Evolutionary conservation across 2,888 invertebrate species (phyloP), one percentile per base, ranked within the genome.

Genomic region (Athetis lepigone): DNA sequence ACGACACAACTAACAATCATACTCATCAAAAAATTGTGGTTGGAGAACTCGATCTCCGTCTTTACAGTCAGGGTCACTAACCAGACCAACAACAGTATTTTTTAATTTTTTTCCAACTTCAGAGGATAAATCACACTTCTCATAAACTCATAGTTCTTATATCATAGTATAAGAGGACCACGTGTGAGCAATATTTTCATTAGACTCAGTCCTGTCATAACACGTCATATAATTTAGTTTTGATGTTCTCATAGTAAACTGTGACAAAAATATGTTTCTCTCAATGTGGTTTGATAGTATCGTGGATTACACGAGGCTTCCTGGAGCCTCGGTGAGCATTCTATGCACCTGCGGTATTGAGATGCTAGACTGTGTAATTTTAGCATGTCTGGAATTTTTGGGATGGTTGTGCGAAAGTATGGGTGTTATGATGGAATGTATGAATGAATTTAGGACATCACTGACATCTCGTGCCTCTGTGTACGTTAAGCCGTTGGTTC

Each of bases 121-220:
- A 9, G 11, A 6, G 3, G 9, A 23, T 7, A 4, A 7, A n/a
- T n/a, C n/a, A n/a, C n/a, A n/a, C n/a, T n/a, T n/a, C 13, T 42
- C 19, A 21, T 58, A 57, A 57, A 52, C 40, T 50, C 13, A 8
- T 9, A 46, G 37, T 49, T 21, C 36, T 21, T 19, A 33, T n/a
- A n/a, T n/a, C n/a, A n/a, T 16, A 7, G 18, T 7, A 3, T n/a
- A 13, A 8, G 13, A n/a, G 8, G 16, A 50, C 33, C 64, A 77
- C 61, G 75, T 76, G 70, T 33, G 25, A 25, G 59, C 29, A 52
- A 75, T 83, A 80, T 77, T 77, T 83, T 84, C 40, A 74, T 78
- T 75, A 63, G 6, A 45, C 59, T 66, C 51, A 63, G 39, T 27
- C 39, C 29, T 66, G 42, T 72, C 71, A 72, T 75, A 72, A 72